Evolutionary conservation across 2,113 vertebrate species (phyloP), one percentile per base, ranked within the genome.

Genomic region (Entosphenus tridentatus): DNA sequence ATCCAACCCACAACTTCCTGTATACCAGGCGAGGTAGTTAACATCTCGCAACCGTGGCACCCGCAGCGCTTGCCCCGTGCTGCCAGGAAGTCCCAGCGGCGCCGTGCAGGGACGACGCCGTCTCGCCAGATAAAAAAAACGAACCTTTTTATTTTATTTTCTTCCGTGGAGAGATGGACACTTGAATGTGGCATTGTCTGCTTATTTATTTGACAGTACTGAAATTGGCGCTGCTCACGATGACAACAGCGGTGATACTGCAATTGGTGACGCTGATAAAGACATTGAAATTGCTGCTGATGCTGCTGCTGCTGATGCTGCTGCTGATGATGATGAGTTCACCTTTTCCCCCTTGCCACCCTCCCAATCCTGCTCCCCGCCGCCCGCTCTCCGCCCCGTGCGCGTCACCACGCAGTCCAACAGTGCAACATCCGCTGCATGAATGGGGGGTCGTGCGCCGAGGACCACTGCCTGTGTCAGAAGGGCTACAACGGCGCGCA

Each of bases 391-490:
- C 62, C 62, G 2, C 62, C 18, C 18, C 14, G n/a, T 18, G n/a
- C 10, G 18, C 62, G 18, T 16, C 8, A 8, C 8, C 62, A n/a
- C 62, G 68, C 74, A 87, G 84, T 75, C n/a, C 81, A 80, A 68
- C 80, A 82, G 69, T 87, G 86, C 77, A 82, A 73, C 1, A 70
- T 81, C 70, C 80, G 82, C 62, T 88, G 86, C 75, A 80, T 85
- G 81, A 88, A 88, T 0, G 83, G 84, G 0, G 84, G 85, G n/a
- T 77, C 73, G 0, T 88, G 85, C 39, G 55, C 67, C 0, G 80
- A 78, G 0, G 78, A 86, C 71, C 80, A 68, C 1, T 88, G 86
- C 73, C 82, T 79, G 70, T 87, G 86, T 74, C 84, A 78, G 74
- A 84, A 86, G 70, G 84, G 85, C 56, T 87, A 81, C 4, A 69